A percentile compares a stretch with the other conserved stretches of the same genome.
These are phyloP conservation scores for Clarias platycephalus DNA, from an alignment of 2,797 vertebrate genomes.

Conservation along the genomic window DNA sequence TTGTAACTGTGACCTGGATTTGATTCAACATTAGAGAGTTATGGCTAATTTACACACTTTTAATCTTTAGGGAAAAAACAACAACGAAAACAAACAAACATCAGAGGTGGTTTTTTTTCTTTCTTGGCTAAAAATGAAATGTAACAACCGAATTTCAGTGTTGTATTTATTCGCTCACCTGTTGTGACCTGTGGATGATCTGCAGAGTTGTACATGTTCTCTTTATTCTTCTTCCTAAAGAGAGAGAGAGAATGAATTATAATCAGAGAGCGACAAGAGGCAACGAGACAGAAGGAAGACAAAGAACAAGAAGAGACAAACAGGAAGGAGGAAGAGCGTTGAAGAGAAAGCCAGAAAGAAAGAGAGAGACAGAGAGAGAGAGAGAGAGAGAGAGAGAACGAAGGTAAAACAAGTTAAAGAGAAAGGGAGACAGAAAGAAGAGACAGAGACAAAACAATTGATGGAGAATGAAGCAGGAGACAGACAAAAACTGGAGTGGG, in stretches of 20 bases:
- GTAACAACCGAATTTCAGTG: neutral
- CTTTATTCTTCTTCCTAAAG: constrained; percentile 78
- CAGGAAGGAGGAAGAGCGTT: neutral
- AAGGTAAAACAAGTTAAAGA: neutral
- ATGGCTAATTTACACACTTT: neutral
- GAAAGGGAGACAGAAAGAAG: neutral
- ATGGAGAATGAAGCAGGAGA: too few relatives aligned
- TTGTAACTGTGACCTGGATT: neutral
- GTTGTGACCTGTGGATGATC: constrained; percentile 68
- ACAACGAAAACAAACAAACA: neutral
- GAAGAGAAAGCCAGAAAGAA: too few relatives aligned
- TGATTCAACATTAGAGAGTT: neutral
- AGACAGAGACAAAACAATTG: neutral
- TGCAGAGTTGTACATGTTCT: constrained; percentile 71
- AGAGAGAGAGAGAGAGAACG: neutral
- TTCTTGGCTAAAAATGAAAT: neutral
- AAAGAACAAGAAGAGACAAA: neutral
- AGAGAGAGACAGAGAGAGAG: neutral
- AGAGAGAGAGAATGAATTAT: neutral
- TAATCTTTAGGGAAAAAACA: neutral
- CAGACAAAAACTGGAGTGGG: too few relatives aligned
- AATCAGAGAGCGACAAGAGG: neutral
- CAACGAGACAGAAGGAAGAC: neutral
- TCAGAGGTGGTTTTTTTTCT: neutral
- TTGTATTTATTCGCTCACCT: constrained; percentile 68